Conservation (phyloP, 1,140 invertebrate genomes). For the Atopsyche davidsoni region DNA sequence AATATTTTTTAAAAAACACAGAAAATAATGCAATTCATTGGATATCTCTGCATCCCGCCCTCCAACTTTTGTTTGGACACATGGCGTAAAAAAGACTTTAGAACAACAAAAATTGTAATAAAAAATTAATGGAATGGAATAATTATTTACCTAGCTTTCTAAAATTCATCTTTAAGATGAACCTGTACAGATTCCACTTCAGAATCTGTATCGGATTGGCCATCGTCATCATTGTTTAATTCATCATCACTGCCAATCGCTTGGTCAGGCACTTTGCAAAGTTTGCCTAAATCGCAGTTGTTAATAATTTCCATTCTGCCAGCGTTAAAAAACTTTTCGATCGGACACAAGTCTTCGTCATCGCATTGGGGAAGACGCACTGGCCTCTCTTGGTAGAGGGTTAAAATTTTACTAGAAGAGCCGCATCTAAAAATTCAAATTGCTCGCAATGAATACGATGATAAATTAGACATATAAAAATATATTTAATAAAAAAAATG, state of each 20-base stretch:
- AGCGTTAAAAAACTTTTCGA: constrained; percentile 49
- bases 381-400: constrained; percentile 65
- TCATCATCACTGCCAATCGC: constrained; percentile 15
- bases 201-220: too few relatives aligned
- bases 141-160: too few relatives aligned
- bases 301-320: constrained; percentile 34
- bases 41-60: too few relatives aligned
- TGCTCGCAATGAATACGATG: background rate
- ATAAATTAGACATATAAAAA: constrained; percentile 2
- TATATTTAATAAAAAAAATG: constrained; percentile 32
- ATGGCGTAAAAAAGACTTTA: too few relatives aligned
- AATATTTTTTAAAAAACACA: too few relatives aligned
- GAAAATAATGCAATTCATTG: too few relatives aligned
- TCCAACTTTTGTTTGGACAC: too few relatives aligned
- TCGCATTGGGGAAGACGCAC: constrained; percentile 63
- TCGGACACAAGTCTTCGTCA: constrained; percentile 55
- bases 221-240: background rate
- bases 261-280: constrained; percentile 49
- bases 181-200: too few relatives aligned
- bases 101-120: too few relatives aligned
- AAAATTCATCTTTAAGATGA: too few relatives aligned
- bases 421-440: constrained; percentile 52
- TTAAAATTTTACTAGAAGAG: constrained; percentile 52
- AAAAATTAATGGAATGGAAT: too few relatives aligned
- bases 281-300: constrained; percentile 57